Percentiles rank a stretch among this genome's conserved stretches.
Conservation (phyloP, 2,888 invertebrate genomes). For the Elmis aenea region DNA sequence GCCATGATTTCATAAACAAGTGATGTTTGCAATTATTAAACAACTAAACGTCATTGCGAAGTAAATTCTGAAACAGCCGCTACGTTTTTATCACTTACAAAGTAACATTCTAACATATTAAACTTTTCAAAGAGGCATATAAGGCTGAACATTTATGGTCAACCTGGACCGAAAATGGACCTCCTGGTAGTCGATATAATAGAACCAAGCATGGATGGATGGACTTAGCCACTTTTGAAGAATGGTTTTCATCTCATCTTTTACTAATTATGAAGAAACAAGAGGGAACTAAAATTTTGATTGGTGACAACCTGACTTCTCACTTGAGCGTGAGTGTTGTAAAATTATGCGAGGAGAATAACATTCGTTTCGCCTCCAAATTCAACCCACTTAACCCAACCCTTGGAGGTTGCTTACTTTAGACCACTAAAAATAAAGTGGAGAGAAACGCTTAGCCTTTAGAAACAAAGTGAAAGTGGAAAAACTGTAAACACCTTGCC, state of each 20-base stretch:
- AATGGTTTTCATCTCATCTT: constrained; percentile 19
- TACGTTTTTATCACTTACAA: too few relatives aligned
- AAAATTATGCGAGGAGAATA: constrained; percentile 27
- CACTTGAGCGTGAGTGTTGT: constrained; percentile 29
- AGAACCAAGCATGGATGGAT: constrained; percentile 31
- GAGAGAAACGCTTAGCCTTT: neutral
- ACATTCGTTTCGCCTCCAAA: constrained; percentile 33
- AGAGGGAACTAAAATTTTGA: constrained; percentile 28
- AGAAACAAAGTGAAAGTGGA: constrained; percentile 5
- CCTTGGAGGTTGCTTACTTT: constrained; percentile 22
- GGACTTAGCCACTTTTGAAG: constrained; percentile 19
- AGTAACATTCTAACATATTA: too few relatives aligned
- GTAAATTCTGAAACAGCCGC: too few relatives aligned
- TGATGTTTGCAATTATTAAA: too few relatives aligned
- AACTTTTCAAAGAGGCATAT: too few relatives aligned
- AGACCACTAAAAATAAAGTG: constrained; percentile 8
- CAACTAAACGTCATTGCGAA: too few relatives aligned
- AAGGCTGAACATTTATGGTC: too few relatives aligned
- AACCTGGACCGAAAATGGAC: constrained; percentile 35
- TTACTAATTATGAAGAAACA: constrained; percentile 25
- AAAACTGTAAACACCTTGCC: constrained; percentile 1
- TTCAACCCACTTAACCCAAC: constrained; percentile 27
- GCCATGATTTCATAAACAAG: too few relatives aligned
- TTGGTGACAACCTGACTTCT: constrained; percentile 33
- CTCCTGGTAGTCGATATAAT: constrained; percentile 31